A percentile compares a stretch with the other conserved stretches of the same genome.
Conservation (phyloP, 2,888 invertebrate genomes). For the Drosophila percnosoma region DNA sequence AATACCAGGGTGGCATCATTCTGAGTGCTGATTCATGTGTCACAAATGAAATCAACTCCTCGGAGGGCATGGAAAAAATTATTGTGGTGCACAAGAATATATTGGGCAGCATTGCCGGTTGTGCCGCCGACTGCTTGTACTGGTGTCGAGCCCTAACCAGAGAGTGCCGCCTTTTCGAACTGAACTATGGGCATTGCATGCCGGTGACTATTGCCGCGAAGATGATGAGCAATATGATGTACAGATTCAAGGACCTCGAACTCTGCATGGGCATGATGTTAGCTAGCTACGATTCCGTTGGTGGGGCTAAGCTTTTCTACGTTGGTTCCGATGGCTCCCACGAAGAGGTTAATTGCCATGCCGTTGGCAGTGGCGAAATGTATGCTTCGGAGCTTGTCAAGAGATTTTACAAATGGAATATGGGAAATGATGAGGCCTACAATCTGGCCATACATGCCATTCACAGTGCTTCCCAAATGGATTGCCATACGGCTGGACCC, state of each 20-base stretch:
- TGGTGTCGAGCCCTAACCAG: conserved; percentile 1
- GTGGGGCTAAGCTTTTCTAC: background rate
- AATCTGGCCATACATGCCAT: background rate
- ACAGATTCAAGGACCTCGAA: background rate
- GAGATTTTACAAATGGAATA: conserved; percentile 6
- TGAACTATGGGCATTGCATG: background rate
- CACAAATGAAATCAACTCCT: background rate
- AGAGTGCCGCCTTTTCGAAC: conserved; percentile 8
- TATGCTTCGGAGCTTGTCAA: conserved; percentile 1
- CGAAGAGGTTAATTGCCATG: background rate
- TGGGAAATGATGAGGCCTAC: conserved; percentile 2
- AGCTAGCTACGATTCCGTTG: conserved; percentile 1
- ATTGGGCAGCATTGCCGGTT: background rate
- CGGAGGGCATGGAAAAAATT: background rate
- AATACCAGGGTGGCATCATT: conserved; percentile 7
- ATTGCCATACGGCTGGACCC: background rate
- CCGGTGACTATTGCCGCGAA: background rate
- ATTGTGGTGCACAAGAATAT: conserved; percentile 10
- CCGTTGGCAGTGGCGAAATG: conserved; percentile 1
- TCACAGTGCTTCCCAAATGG: background rate
- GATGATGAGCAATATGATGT: conserved; percentile 10
- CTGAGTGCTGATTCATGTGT: background rate
- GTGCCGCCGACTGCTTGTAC: background rate
- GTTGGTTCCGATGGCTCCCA: background rate
- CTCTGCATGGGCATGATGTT: conserved; percentile 1